Evolutionary conservation across 2,113 vertebrate genomes (phyloP).

Genomic region (Dromas ardeola): DNA sequence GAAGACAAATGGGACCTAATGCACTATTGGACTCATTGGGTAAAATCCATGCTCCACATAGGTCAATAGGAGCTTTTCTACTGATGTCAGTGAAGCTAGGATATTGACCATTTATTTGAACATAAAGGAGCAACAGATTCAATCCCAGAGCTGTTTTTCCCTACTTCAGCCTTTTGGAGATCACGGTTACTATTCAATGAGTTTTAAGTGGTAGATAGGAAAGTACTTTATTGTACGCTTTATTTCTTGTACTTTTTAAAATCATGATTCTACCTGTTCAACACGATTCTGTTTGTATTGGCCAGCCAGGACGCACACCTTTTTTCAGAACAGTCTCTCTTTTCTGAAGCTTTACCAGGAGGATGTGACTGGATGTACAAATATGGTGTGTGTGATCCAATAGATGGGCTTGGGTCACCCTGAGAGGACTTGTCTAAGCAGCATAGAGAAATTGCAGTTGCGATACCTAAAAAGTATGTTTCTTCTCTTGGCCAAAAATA

Average conservation of each 20-base stretch:
- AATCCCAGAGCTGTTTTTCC: not conserved
- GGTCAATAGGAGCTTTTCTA: not conserved
- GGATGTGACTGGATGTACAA: not conserved
- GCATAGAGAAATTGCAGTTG: not conserved
- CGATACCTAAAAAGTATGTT: not conserved
- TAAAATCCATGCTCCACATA: constrained; percentile 3
- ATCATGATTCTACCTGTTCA: not conserved
- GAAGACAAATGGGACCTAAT: not conserved
- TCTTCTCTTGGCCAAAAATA: not conserved
- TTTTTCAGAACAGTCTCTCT: not conserved
- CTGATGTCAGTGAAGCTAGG: not conserved
- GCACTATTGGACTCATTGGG: not conserved
- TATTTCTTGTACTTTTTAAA: not conserved
- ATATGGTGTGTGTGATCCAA: not conserved
- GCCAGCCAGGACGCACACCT: not conserved
- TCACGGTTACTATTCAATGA: not conserved
- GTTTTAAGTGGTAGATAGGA: accelerated
- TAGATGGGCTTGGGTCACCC: not conserved
- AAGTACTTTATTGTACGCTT: not conserved
- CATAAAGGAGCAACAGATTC: not conserved
- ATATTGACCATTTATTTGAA: not conserved
- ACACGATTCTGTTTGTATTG: not conserved
- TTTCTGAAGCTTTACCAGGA: not conserved
- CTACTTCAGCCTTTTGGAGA: not conserved
- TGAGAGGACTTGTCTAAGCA: not conserved